Percentiles rank a stretch among this genome's conserved stretches.
These are phyloP conservation scores for Melipona quadrifasciata DNA, from an alignment of 1,140 invertebrate genomes.

Conservation along the genomic window DNA sequence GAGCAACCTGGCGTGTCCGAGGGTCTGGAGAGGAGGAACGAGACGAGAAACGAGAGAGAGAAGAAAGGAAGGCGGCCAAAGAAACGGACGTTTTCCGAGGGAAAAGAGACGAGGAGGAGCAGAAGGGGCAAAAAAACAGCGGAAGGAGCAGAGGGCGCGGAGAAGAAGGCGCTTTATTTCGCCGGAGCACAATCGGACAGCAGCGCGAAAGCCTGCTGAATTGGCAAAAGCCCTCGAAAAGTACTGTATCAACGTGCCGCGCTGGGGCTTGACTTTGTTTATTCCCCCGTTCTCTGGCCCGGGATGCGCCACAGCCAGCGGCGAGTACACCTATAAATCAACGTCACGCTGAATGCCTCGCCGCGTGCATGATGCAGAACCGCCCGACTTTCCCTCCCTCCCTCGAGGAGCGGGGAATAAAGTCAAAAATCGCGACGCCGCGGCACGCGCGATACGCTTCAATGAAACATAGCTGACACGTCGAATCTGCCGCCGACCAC, in stretches of 20 bases:
- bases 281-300: constrained; percentile 27
- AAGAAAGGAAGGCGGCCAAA: not conserved
- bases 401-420: not conserved
- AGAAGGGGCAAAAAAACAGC: too few species aligned
- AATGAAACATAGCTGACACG: not conserved
- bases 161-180: constrained; percentile 51
- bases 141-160: not conserved
- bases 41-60: not conserved
- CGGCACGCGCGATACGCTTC: not conserved
- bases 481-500: not conserved
- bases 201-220: constrained; percentile 56
- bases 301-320: not conserved
- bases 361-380: not conserved
- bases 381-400: not conserved
- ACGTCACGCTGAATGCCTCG: constrained; percentile 42
- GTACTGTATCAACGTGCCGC: constrained; percentile 54
- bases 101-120: not conserved
- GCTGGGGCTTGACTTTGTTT: constrained; percentile 56
- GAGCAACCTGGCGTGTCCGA: not conserved
- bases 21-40: not conserved
- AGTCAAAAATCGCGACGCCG: not conserved
- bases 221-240: constrained; percentile 58
- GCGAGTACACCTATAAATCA: constrained; percentile 53
- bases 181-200: constrained; percentile 47
- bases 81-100: not conserved